Evolutionary conservation across 2,797 vertebrate species (phyloP).

Genomic region (Pseudomugil tenellus): DNA sequence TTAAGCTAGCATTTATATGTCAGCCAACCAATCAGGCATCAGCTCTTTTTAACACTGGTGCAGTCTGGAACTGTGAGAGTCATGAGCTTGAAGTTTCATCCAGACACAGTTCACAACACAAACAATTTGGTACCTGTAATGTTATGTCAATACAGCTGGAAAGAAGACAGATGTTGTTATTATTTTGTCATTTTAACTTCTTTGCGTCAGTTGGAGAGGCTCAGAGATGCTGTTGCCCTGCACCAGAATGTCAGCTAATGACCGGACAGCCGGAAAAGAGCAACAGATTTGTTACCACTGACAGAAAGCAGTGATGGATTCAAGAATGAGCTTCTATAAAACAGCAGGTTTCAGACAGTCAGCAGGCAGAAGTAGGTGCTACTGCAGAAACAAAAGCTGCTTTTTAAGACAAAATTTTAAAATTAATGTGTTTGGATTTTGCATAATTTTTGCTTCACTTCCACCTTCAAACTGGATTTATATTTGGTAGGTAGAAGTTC

Average conservation of each 20-base stretch:
- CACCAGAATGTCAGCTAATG: slow-evolving; percentile 86
- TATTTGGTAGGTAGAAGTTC: too few species aligned
- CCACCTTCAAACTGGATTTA: too few species aligned
- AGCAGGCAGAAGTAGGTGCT: slow-evolving; percentile 14
- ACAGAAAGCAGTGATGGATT: slow-evolving; percentile 85
- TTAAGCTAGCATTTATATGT: slow-evolving; percentile 44
- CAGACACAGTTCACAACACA: slow-evolving; percentile 92
- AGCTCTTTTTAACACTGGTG: slow-evolving; percentile 59
- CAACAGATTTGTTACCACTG: slow-evolving; percentile 79
- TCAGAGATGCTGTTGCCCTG: slow-evolving; percentile 84
- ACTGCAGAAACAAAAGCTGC: slow-evolving; percentile 21
- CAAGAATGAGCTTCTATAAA: slow-evolving; percentile 63
- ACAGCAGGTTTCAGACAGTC: slow-evolving; percentile 39
- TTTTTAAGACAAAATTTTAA: background rate
- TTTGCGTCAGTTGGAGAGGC: slow-evolving; percentile 84
- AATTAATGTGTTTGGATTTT: background rate
- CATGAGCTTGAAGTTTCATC: slow-evolving; percentile 87
- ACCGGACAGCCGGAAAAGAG: slow-evolving; percentile 80
- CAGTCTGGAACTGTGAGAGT: slow-evolving; percentile 66
- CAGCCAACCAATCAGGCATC: slow-evolving; percentile 51
- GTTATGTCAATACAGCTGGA: slow-evolving; percentile 91
- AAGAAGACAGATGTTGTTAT: slow-evolving; percentile 98
- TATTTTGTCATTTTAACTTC: slow-evolving; percentile 93
- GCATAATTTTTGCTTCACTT: background rate
- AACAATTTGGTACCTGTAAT: slow-evolving; percentile 94